phyloP scores from a whole-genome alignment of 2,113 vertebrate genomes.

The Datnioides undecimradiatus region DNA sequence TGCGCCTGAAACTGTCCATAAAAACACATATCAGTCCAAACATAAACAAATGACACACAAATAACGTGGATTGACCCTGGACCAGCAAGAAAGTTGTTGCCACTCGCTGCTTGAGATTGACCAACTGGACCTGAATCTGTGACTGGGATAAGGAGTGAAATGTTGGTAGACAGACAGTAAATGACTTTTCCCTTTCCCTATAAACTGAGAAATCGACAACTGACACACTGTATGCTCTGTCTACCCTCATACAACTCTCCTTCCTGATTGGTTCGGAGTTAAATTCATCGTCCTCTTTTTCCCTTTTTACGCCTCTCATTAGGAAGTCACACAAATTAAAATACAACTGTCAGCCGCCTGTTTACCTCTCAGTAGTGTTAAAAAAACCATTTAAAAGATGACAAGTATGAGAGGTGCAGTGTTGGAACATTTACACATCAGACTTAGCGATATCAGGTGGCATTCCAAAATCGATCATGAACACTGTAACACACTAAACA shows the following conservation, averaged over 20 bases:
- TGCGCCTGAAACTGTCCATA: constrained; percentile 19
- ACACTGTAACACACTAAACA: constrained; percentile 58
- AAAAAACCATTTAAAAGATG: constrained; percentile 6
- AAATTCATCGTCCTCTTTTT: constrained; percentile 24
- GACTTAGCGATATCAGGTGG: constrained; percentile 62
- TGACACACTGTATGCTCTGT: constrained; percentile 19
- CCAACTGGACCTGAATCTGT: constrained; percentile 48
- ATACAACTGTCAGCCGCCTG: background rate
- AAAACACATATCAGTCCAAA: constrained; percentile 35
- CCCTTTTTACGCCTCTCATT: constrained; percentile 23
- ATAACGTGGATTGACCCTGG: constrained; percentile 17
- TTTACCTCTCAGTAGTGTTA: constrained; percentile 29
- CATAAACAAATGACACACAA: constrained; percentile 19
- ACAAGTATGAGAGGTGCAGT: constrained; percentile 22
- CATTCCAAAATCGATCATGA: constrained; percentile 59
- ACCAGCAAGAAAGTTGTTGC: constrained; percentile 19
- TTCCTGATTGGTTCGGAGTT: constrained; percentile 35
- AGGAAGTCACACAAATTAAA: constrained; percentile 14
- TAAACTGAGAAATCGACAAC: constrained; percentile 16
- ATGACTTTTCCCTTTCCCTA: background rate
- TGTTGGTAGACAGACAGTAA: constrained; percentile 18
- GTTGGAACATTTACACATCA: constrained; percentile 50
- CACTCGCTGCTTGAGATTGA: constrained; percentile 31
- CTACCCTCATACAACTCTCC: constrained; percentile 32
- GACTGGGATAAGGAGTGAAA: constrained; percentile 28